A percentile compares a stretch with the other conserved stretches of the same genome.
phyloP scores from a whole-genome alignment of 1,140 invertebrate species.

The Megathymus violae region DNA sequence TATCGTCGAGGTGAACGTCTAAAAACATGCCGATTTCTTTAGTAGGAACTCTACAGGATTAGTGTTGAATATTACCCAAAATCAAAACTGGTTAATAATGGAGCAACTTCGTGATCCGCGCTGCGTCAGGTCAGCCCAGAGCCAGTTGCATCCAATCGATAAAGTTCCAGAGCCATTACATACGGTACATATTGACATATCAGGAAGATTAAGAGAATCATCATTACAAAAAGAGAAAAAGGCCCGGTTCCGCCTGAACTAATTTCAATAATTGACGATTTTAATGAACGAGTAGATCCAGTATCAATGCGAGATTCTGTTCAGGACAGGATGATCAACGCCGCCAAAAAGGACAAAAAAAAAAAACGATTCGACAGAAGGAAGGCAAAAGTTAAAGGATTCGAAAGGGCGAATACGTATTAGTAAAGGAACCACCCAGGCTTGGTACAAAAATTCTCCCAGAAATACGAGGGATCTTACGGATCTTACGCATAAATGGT shows the following conservation, averaged over 20 bases:
- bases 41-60: too few relatives aligned
- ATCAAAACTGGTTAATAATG: too few relatives aligned
- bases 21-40: too few relatives aligned
- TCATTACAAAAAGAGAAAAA: too few relatives aligned
- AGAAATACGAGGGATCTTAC: slow-evolving; percentile 31
- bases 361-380: slow-evolving; percentile 22
- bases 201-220: too few relatives aligned
- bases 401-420: slow-evolving; percentile 36
- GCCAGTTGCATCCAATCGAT: too few relatives aligned
- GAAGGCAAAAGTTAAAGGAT: slow-evolving; percentile 34
- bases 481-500: slow-evolving; percentile 25
- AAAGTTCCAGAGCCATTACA: too few relatives aligned
- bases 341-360: slow-evolving; percentile 19
- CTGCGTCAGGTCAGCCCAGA: too few relatives aligned
- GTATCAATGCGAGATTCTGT: slow-evolving; percentile 15
- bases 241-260: slow-evolving; percentile 32
- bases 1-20: too few relatives aligned
- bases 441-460: slow-evolving; percentile 28
- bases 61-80: too few relatives aligned
- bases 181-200: too few relatives aligned
- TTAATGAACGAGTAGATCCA: slow-evolving; percentile 21
- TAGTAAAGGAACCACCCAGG: slow-evolving; percentile 24
- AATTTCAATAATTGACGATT: neutral
- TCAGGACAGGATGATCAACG: neutral
- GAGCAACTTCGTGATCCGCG: too few relatives aligned